Conservation (phyloP, 2,113 vertebrate genomes). For the Axis porcinus region DNA sequence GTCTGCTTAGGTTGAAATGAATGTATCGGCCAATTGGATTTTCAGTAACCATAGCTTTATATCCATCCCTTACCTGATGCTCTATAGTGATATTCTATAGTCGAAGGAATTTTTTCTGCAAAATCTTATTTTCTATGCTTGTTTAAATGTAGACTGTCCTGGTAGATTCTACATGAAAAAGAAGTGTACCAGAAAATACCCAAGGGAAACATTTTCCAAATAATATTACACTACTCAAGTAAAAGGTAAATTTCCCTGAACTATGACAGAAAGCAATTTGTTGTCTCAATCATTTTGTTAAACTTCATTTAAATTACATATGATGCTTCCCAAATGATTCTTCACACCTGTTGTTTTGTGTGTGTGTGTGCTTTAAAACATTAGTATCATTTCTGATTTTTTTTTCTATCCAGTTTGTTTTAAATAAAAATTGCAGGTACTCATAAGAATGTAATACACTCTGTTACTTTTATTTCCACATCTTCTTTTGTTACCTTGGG, state of each 20-base stretch:
- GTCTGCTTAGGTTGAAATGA: conserved; percentile 25
- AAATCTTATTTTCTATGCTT: background rate
- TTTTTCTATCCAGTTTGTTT: background rate
- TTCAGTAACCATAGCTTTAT: background rate
- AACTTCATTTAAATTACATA: conserved; percentile 27
- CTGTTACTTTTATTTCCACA: background rate
- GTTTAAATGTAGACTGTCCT: background rate
- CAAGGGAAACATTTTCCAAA: background rate
- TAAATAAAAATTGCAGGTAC: background rate
- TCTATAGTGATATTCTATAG: background rate
- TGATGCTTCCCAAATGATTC: background rate
- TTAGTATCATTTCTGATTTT: background rate
- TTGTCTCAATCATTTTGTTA: conserved; percentile 1
- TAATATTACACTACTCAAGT: background rate
- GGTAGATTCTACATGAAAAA: background rate
- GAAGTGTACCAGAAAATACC: background rate
- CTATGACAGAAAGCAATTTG: background rate
- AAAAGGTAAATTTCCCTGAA: conserved; percentile 33
- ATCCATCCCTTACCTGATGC: background rate
- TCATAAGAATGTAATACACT: background rate
- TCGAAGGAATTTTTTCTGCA: background rate
- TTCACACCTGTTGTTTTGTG: background rate
- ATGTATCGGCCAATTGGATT: background rate
- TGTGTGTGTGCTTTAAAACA: background rate
- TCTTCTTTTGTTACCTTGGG: background rate